A percentile compares a stretch with the other conserved stretches of the same genome.
Evolutionary conservation across 2,113 vertebrate genomes (phyloP).

Genomic region (Crotalus viridis): DNA sequence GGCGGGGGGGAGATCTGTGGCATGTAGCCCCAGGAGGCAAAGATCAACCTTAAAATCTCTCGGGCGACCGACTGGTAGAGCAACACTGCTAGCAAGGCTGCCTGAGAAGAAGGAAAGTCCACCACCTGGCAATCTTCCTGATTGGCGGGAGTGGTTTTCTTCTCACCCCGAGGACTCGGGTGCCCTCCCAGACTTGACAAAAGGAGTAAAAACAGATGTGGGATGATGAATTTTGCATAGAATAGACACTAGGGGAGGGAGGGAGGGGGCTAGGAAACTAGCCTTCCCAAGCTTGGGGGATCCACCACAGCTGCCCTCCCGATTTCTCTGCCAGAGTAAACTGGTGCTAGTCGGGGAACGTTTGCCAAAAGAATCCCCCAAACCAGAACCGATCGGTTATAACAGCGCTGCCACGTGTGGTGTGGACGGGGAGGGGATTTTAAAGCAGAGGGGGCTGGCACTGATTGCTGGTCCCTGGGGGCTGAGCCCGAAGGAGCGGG

Average conservation of each 20-base stretch:
- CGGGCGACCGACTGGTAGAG: background rate
- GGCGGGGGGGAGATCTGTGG: background rate
- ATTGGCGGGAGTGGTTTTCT: background rate
- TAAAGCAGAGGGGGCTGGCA: background rate
- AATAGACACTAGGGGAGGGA: background rate
- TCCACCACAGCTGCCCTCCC: background rate
- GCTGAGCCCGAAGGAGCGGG: background rate
- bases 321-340: background rate
- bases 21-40: background rate
- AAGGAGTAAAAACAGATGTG: background rate
- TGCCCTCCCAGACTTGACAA: background rate
- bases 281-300: background rate
- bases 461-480: background rate
- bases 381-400: background rate
- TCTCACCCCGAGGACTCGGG: background rate
- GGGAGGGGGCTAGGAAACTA: background rate
- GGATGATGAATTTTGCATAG: background rate
- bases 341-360: background rate
- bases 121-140: background rate
- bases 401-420: background rate
- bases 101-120: background rate
- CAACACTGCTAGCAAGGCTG: too few species aligned
- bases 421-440: background rate
- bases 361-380: background rate
- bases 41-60: too few species aligned